phyloP scores from a whole-genome alignment of 2,113 vertebrate genomes.

The Leiothrix lutea region DNA sequence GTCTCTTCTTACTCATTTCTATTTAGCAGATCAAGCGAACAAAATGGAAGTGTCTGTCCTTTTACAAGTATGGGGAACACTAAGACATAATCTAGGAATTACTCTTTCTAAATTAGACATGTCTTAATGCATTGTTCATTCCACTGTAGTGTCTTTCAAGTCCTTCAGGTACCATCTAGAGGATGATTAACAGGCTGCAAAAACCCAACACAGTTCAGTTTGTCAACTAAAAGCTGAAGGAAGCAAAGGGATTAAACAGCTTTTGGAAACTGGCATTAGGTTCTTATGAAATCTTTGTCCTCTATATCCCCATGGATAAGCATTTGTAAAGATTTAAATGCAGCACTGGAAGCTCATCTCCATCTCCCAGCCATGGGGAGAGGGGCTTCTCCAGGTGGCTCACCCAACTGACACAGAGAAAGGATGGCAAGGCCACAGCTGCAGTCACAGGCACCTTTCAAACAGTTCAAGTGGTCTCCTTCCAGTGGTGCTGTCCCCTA shows the following conservation, averaged over 20 bases:
- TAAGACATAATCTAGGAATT: background rate
- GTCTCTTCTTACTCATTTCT: background rate
- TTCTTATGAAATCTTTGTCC: background rate
- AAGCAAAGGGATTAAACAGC: background rate
- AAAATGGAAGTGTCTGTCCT: background rate
- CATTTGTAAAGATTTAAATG: background rate
- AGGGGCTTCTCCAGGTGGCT: background rate
- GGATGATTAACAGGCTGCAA: background rate
- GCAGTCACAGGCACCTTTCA: background rate
- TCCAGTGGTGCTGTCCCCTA: fast-evolving
- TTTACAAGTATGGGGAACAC: background rate
- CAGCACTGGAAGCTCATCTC: background rate
- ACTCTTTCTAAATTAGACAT: background rate
- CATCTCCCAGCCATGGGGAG: fast-evolving
- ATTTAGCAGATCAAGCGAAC: background rate
- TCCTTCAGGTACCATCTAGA: background rate
- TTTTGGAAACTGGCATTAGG: background rate
- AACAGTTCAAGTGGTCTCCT: background rate
- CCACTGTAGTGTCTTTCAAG: background rate
- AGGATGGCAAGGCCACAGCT: background rate
- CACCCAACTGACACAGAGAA: fast-evolving
- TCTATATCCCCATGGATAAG: background rate
- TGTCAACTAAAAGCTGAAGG: background rate
- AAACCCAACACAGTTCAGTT: background rate
- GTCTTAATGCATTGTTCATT: background rate